Conservation (phyloP, 92 coral and sea anemone species). For the Bergia sp. region DNA sequence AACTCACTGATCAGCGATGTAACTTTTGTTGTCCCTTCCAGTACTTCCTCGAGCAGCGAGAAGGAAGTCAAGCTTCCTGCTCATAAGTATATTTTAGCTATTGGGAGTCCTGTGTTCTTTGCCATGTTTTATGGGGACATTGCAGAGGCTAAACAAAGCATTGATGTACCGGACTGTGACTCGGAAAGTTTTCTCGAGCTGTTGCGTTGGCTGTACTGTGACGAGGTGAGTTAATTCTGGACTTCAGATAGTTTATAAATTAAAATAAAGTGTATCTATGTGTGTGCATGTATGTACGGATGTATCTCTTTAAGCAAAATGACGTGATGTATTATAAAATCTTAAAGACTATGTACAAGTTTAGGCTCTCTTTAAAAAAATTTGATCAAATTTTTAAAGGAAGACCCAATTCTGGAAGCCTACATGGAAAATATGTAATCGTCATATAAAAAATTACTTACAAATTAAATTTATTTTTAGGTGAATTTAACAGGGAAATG, state of each 20-base stretch:
- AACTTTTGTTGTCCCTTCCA: neutral
- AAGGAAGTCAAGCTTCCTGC: conserved; percentile 42
- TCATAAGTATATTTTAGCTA: conserved; percentile 52
- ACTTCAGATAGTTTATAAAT: too few species aligned
- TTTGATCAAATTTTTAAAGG: too few species aligned
- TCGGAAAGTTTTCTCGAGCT: conserved; percentile 49
- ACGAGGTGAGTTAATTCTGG: conserved; percentile 4
- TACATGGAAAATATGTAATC: too few species aligned
- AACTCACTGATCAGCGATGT: conserved; percentile 27
- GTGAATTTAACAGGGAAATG: conserved; percentile 40
- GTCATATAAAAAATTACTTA: neutral
- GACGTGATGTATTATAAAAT: too few species aligned
- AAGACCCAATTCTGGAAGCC: too few species aligned
- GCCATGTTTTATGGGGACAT: conserved; percentile 58
- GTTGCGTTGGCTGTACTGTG: conserved; percentile 51
- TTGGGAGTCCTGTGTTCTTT: conserved; percentile 46
- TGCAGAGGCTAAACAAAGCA: conserved; percentile 35
- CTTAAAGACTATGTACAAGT: too few species aligned
- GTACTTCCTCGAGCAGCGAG: neutral
- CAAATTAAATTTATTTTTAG: neutral
- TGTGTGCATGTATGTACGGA: too few species aligned
- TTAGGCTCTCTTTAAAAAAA: too few species aligned
- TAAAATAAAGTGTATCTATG: too few species aligned
- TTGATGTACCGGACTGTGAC: conserved; percentile 51
- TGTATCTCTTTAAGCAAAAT: too few species aligned